Base-by-base conservation (phyloP, 92 coral and sea anemone species). In the Meandrina meandrites region DNA sequence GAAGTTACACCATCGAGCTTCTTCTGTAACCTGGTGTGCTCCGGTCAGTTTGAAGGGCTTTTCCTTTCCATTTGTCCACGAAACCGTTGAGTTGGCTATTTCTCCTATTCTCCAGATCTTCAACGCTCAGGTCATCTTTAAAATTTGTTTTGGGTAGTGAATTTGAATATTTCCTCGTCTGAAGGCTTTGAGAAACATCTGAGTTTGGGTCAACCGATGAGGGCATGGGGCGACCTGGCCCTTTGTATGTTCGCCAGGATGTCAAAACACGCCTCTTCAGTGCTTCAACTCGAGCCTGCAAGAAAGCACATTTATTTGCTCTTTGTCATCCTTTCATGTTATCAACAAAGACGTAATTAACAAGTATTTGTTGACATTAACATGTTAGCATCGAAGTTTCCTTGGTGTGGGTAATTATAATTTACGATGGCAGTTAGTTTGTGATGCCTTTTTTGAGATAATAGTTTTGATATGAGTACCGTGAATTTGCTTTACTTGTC, bases 171-270 rank as follows among this genome's bases (percentile, higher is more conserved):
- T 50, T 35, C n/a, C n/a, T 50, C 22, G 50, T 37, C 11, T 40
- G 64, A 54, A 30, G 32, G 22, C 18, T 12, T 36, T 60, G 84
- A 17, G 51, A 42, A 37, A 69, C 77, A 31, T 54, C 45, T 31
- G 22, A 67, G 22, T 60, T 60, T 27, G 71, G 80, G 37, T 74
- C 81, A 34, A 84, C 87, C 1, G 87, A 84, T 7, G 87, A 84
- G 18, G 74, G 54, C 75, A 10, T 84, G 60, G 87, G 40, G 3
- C 74, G 87, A 57, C 54, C 16, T 64, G 71, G 76, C 19, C 80
- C 81, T 84, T 74, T 80, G 32, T 84, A 84, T 54, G 81, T 79
- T 40, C 80, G 71, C 87, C 87, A 84, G 13, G 87, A 84, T 9
- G 87, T 37, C 68, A 75, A 18, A 10, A 84, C 87, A 5, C 87